phyloP scores from a whole-genome alignment of 1,140 invertebrate genomes.

The Eurytemora carolleeae region DNA sequence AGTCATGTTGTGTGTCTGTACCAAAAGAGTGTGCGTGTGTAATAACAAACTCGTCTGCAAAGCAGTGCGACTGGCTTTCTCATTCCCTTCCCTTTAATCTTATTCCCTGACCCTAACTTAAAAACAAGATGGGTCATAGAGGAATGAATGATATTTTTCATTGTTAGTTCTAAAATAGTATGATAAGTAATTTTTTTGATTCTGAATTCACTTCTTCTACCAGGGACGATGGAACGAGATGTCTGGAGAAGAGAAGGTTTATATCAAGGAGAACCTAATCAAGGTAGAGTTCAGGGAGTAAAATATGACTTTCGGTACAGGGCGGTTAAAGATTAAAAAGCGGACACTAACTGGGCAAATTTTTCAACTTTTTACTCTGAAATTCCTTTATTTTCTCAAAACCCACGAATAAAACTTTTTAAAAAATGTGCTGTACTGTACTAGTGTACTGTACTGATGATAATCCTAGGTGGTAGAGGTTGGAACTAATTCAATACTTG shows the following conservation, averaged over 20 bases:
- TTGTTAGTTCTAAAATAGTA: not conserved
- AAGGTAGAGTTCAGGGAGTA: not conserved
- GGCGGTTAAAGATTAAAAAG: not conserved
- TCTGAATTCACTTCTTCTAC: not conserved
- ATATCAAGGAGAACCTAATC: conserved; percentile 43
- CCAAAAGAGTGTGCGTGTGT: too few species aligned
- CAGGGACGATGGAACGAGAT: conserved; percentile 53
- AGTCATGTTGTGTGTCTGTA: too few species aligned
- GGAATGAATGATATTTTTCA: not conserved
- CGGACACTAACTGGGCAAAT: not conserved
- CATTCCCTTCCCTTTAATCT: too few species aligned
- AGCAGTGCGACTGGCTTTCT: too few species aligned
- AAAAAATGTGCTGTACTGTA: not conserved
- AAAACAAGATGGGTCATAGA: not conserved
- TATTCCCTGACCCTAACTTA: too few species aligned
- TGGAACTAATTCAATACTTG: conserved; percentile 21
- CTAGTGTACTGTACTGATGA: not conserved
- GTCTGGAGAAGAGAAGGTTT: conserved; percentile 58
- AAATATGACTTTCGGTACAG: not conserved
- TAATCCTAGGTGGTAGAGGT: too few species aligned
- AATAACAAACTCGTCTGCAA: too few species aligned
- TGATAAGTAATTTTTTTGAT: not conserved
- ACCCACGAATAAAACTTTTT: not conserved
- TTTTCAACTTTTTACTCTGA: not conserved
- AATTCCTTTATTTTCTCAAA: not conserved